These are phyloP conservation scores for Boulengerochromis microlepis DNA, from an alignment of 2,113 vertebrate species.

Conservation along the genomic window DNA sequence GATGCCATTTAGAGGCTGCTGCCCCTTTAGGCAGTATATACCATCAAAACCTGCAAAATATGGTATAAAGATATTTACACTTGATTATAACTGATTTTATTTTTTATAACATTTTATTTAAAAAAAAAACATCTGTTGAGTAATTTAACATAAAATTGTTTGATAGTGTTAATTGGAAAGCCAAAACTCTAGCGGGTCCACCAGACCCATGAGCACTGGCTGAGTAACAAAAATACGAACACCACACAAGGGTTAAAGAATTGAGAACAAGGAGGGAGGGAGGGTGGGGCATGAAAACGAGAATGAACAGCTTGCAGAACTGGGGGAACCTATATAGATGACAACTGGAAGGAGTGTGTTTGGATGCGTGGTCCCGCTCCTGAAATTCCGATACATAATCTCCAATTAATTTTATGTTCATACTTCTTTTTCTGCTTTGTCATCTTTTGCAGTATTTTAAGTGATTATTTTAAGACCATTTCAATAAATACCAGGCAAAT, in stretches of 20 bases:
- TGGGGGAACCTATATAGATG: not conserved
- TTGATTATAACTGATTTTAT: too few relatives aligned
- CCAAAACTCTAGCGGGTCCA: too few relatives aligned
- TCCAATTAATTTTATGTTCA: not conserved
- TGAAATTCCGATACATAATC: not conserved
- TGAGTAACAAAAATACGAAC: too few relatives aligned
- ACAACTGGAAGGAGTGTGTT: not conserved
- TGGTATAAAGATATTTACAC: too few relatives aligned
- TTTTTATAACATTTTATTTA: too few relatives aligned
- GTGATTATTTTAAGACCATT: not conserved
- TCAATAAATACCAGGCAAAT: not conserved
- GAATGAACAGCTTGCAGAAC: not conserved
- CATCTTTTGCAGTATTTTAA: not conserved
- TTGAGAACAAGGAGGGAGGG: not conserved
- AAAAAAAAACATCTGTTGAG: too few relatives aligned
- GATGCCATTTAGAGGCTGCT: too few relatives aligned
- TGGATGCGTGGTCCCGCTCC: accelerated
- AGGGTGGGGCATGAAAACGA: accelerated
- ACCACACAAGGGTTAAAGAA: not conserved
- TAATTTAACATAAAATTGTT: too few relatives aligned
- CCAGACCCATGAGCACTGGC: too few relatives aligned
- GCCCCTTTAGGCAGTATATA: too few relatives aligned
- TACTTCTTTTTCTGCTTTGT: not conserved
- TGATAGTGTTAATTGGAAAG: too few relatives aligned
- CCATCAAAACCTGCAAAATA: too few relatives aligned